Conservation (phyloP, 2,797 vertebrate genomes). For the Acrossocheilus wenchowensis region DNA sequence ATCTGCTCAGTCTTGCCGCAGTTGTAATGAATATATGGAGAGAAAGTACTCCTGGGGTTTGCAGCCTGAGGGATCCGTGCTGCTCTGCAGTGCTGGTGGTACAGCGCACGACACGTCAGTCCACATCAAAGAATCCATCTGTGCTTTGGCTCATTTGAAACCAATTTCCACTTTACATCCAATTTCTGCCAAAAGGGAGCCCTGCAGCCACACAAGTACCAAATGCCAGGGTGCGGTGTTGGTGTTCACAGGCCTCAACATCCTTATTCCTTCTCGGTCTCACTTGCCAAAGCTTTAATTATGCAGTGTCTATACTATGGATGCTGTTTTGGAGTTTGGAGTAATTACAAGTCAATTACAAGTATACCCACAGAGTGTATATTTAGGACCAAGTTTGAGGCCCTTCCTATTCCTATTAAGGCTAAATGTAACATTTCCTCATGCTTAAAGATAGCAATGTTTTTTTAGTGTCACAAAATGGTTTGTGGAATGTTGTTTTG, state of each 20-base stretch:
- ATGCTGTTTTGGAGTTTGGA: slow-evolving; percentile 36
- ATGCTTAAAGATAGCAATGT: slow-evolving; percentile 31
- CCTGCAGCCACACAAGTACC: slow-evolving; percentile 36
- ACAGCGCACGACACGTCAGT: slow-evolving; percentile 49
- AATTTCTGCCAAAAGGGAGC: slow-evolving; percentile 57
- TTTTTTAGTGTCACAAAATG: slow-evolving; percentile 64
- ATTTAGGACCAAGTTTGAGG: slow-evolving; percentile 7
- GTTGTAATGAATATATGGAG: slow-evolving; percentile 22
- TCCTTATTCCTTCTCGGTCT: slow-evolving; percentile 19
- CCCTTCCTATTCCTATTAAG: slow-evolving; percentile 20
- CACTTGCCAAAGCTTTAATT: slow-evolving; percentile 35
- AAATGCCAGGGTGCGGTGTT: slow-evolving; percentile 36
- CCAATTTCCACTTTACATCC: slow-evolving; percentile 53
- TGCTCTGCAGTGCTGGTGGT: slow-evolving; percentile 35
- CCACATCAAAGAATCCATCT: slow-evolving; percentile 50
- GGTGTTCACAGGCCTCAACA: slow-evolving; percentile 27
- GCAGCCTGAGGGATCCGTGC: slow-evolving; percentile 10
- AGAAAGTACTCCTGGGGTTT: slow-evolving; percentile 21
- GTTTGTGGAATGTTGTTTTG: slow-evolving; percentile 74
- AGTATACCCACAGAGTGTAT: slow-evolving; percentile 3
- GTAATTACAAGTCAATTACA: slow-evolving; percentile 26
- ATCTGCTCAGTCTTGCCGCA: slow-evolving; percentile 21
- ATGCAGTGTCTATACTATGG: slow-evolving; percentile 21
- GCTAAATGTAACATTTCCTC: slow-evolving; percentile 1
- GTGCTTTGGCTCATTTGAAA: slow-evolving; percentile 47